Base-by-base conservation (phyloP, 2,113 vertebrate genomes). In the Pterocles orientalis region DNA sequence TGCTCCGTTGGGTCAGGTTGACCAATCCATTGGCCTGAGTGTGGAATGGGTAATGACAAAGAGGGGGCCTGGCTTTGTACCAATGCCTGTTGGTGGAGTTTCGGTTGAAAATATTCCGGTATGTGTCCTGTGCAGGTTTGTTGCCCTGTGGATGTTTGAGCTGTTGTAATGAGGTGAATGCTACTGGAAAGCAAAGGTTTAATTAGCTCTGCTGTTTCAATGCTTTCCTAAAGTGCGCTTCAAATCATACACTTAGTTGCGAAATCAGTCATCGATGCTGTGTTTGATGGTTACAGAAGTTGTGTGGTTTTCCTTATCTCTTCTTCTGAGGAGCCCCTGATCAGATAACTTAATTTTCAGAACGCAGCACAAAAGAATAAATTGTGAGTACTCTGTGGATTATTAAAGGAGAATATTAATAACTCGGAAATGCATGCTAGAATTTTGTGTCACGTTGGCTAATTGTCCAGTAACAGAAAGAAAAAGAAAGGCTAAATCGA, bases 311-410 rank as follows among this genome's bases (percentile, higher is more conserved):
- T 89, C 64, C 69, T 92, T 93, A 86, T 92, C 48, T 76, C 72
- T 88, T 57, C 82, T 93, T 53, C 69, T 78, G 57, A 88, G 71
- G 20, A 95, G 41, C 3, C 31, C 26, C 53, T 50, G 43, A 93
- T 91, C 82, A 83, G 79, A 93, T 86, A 77, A 84, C 80, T 94
- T 91, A 78, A 86, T 95, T 96, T 86, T 87, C 82, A 84, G 80
- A 94, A 80, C 1, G 2, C 2, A 2, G 36, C n/a, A 73, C 83
- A 91, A 79, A 91, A 95, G 87, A 92, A 86, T 66, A 82, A 83
- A 90, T 83, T 90, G 65, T 41, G 82, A 93, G 65, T 88, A 54
- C 69, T 92, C 73, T 83, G 61, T 71, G 85, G 84, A 41, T 92
- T 95, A 90, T 85, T 90, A 66, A 78, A 77, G 85, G 39, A 84